A percentile compares a stretch with the other conserved stretches of the same genome.
phyloP scores from a whole-genome alignment of 2,888 invertebrate genomes.

The Ophion ellenae region DNA sequence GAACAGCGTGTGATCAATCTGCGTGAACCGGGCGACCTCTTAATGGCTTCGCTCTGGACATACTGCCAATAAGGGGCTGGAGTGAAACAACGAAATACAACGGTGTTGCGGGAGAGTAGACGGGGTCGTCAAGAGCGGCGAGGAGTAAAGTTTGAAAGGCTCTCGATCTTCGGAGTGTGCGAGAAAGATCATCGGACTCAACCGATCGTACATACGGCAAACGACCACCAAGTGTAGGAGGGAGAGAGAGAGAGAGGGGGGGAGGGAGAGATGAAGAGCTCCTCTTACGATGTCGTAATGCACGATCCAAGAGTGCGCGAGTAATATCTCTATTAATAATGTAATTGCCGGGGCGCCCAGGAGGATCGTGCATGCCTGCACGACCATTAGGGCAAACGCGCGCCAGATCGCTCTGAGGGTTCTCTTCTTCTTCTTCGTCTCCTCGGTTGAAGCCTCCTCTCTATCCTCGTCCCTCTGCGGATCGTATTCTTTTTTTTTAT shows the following conservation, averaged over 20 bases:
- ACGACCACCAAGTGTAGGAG: conserved; percentile 37
- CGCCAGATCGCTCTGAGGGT: conserved; percentile 58
- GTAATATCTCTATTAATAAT: conserved; percentile 83
- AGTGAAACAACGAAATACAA: conserved; percentile 26
- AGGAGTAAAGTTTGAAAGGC: conserved; percentile 51
- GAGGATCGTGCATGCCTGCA: conserved; percentile 74
- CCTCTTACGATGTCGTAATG: conserved; percentile 78
- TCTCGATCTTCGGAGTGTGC: conserved; percentile 66
- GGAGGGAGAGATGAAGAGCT: conserved; percentile 24
- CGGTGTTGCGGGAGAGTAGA: conserved; percentile 32
- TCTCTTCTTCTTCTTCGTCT: conserved; percentile 46
- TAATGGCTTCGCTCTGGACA: conserved; percentile 58
- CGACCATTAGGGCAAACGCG: conserved; percentile 73
- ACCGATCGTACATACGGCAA: conserved; percentile 4
- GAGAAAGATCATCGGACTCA: conserved; percentile 40
- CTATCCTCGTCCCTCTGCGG: conserved; percentile 14
- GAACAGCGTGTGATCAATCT: conserved; percentile 78
- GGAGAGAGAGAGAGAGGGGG: conserved; percentile 15
- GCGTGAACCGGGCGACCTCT: conserved; percentile 57
- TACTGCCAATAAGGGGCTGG: background rate
- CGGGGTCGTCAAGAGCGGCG: conserved; percentile 20
- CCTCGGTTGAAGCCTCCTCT: conserved; percentile 31
- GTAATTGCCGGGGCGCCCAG: conserved; percentile 78
- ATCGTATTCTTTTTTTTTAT: conserved; percentile 20
- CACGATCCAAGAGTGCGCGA: conserved; percentile 69